Base-by-base conservation (phyloP, 2,113 vertebrate species). In the Malaclemys terrapin region DNA sequence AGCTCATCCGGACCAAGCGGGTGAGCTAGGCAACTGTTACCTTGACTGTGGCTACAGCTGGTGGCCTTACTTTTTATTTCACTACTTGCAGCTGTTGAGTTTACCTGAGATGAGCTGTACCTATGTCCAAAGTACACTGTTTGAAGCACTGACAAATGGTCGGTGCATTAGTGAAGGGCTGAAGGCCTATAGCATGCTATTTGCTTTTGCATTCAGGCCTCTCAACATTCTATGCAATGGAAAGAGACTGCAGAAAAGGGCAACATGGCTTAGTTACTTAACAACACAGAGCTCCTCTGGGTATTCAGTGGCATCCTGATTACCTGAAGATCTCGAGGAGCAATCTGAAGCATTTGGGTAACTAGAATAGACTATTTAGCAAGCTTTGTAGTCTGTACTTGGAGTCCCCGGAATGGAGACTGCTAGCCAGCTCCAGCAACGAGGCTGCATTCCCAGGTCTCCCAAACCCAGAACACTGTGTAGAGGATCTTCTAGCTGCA, bases 1-100 rank as follows among this genome's bases (percentile, higher is more conserved):
- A 99, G 94, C 99, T 99, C 82, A 99, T 99, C 85, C 98, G 99
- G 75, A 99, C 99, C 75, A 99, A 99, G 95, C 99, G 99, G 98
- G 99, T 99, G n/a, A 97, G 97, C 75, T 53, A 80, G 35, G 47
- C 16, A 42, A 47, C 80, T 72, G 35, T 38, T 62, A 35, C 3
- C 57, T 9, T 56, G 29, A 19, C 24, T 53, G 90, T 45, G 38
- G 27, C 19, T 89, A 6, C 10, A 65, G 57, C 22, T 78, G 24
- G 75, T 78, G 75, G 42, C 24, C 65, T 90, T 10, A 13, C 9
- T 38, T 29, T 20, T 84, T 35, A 50, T 19, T 59, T 83, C 35
- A 56, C 52, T 17, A 31, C 49, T 50, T 69, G 11, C 22, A 1
- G 35, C 22, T 84, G 35, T 22, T 29, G 53, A 54, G 47, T 78